Evolutionary conservation across 2,888 invertebrate species (phyloP), one percentile per base, ranked within the genome.

Genomic region (Diplolepis rosae): DNA sequence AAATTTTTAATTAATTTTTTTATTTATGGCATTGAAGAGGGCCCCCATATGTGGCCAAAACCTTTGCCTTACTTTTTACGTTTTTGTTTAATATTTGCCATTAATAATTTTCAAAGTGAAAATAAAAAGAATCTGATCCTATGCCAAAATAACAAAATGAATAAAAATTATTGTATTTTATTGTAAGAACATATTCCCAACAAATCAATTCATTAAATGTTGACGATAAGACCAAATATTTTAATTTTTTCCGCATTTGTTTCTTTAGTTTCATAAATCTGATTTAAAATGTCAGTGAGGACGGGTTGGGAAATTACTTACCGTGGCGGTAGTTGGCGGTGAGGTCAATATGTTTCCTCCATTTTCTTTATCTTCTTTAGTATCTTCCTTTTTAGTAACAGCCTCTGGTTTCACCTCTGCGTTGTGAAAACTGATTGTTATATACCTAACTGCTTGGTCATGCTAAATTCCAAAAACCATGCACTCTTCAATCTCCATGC

Each of bases 291-390:
- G 18, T 42, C 35, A 35, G 39, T 27, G 45, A 61, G 68, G 32
- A 65, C 42, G 42, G 42, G 69, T 42, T 66, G 69, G 68, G 69
- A 51, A 71, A 50, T 27, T 82, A 84, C 85, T 84, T 82, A 88
- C 88, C 86, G 85, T 84, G 69, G 82, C 84, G 27, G 84, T 81
- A 78, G 84, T 77, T 68, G 86, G 70, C 79, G 84, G 76, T 74
- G 84, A 68, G 70, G 83, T 77, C 73, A 83, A 74, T 73, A 82
- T 69, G 76, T 84, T 84, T 77, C 83, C 86, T 77, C 87, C 87
- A 80, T 86, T 87, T 78, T 87, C 87, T 85, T 87, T 88, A 79
- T 86, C 87, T 82, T 87, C 87, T 72, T 85, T 87, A 78, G 83
- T 81, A 78, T 86, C 87, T 75, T 85, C 85, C 82, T 84, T 88